A percentile compares a stretch with the other conserved stretches of the same genome.
Evolutionary conservation across 2,888 invertebrate genomes (phyloP).

Genomic region (Mythimna lalbum): DNA sequence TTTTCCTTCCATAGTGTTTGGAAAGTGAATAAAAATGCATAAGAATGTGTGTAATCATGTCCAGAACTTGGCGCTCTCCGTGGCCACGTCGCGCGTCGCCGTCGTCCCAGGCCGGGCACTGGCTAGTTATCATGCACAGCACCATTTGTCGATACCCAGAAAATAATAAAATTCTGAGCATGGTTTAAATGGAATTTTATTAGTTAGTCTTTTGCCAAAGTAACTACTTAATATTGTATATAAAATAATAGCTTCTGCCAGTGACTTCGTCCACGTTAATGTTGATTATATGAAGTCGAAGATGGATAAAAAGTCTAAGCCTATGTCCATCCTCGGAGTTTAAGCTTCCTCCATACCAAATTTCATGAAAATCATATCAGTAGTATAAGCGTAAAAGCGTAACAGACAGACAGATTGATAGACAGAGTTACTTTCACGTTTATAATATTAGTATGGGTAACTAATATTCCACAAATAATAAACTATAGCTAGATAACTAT

Average conservation of each 20-base stretch:
- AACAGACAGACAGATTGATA: too few relatives aligned
- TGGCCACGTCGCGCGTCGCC: not conserved
- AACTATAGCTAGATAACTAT: too few relatives aligned
- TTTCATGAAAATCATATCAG: too few relatives aligned
- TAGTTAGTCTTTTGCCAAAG: not conserved
- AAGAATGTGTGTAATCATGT: constrained; percentile 3
- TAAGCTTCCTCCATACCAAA: too few relatives aligned
- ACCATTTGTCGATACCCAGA: not conserved
- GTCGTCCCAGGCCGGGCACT: not conserved
- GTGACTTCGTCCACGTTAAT: too few relatives aligned
- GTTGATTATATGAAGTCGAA: too few relatives aligned
- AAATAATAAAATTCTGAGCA: not conserved
- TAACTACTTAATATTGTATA: not conserved
- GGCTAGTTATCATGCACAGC: constrained; percentile 7
- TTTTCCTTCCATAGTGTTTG: not conserved
- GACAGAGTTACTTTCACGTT: too few relatives aligned
- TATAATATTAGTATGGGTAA: too few relatives aligned
- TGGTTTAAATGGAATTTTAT: not conserved
- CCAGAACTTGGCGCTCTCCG: constrained; percentile 12
- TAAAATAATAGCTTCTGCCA: not conserved
- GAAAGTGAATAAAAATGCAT: constrained; percentile 21
- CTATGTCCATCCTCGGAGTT: too few relatives aligned
- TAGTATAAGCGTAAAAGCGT: too few relatives aligned
- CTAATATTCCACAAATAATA: too few relatives aligned
- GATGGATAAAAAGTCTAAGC: too few relatives aligned